phyloP scores from a whole-genome alignment of 30 jellyfish, hydroid and myxozoan genomes.

The Nemopilema nomurai region DNA sequence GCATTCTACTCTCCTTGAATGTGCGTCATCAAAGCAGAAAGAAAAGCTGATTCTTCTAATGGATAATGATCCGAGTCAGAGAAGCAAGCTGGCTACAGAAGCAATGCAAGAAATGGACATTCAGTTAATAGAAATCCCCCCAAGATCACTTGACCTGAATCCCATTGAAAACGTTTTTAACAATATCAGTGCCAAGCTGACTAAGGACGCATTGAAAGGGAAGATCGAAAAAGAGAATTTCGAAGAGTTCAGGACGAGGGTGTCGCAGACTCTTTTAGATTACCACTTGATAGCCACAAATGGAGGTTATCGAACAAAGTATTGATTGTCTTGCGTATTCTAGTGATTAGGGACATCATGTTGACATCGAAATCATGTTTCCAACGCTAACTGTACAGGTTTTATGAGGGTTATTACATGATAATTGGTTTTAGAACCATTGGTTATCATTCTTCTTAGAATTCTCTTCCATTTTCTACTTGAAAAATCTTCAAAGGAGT shows the following conservation, averaged over 20 bases:
- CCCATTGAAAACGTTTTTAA: slow-evolving; percentile 8
- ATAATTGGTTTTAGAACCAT: no score
- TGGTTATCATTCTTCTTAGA: no score
- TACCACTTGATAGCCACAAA: background rate
- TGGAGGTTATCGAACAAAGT: background rate
- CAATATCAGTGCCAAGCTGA: background rate
- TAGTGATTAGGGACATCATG: no score
- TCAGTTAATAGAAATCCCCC: background rate
- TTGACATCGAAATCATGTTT: no score
- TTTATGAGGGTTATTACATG: no score
- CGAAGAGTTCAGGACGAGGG: no score
- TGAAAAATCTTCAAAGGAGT: no score
- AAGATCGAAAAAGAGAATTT: background rate
- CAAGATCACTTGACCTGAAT: slow-evolving; percentile 1
- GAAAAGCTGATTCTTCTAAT: background rate
- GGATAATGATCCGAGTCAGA: slow-evolving; percentile 14
- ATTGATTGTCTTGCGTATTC: no score
- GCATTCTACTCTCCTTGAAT: background rate
- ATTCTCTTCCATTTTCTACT: no score
- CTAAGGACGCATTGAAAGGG: background rate
- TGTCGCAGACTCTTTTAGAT: background rate
- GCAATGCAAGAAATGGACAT: background rate
- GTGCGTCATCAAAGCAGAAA: background rate
- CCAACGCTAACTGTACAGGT: no score
- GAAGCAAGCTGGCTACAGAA: background rate